These are phyloP conservation scores for Peromyscus nudipes DNA, from an alignment of 2,797 vertebrate species.

Conservation along the genomic window DNA sequence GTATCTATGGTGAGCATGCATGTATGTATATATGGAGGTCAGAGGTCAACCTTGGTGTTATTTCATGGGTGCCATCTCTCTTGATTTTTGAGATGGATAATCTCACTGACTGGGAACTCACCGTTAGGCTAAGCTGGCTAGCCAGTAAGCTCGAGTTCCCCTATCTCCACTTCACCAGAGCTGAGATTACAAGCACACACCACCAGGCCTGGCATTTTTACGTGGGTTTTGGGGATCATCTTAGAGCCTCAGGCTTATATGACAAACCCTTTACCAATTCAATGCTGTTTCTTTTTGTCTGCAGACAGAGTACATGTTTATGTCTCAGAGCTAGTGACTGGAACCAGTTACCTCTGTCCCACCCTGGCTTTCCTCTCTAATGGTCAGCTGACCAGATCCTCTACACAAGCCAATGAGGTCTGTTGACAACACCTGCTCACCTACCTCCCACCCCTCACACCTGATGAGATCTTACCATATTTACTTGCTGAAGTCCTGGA, in stretches of 20 bases:
- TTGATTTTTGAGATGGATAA: neutral
- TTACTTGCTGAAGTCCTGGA: slow-evolving; percentile 98
- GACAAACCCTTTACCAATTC: neutral
- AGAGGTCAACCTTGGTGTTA: neutral
- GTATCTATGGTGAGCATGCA: neutral
- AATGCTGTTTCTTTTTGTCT: neutral
- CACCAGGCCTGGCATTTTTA: neutral
- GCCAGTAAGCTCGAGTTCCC: neutral
- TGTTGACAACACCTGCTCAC: neutral
- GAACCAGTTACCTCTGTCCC: neutral
- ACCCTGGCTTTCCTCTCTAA: fast-evolving
- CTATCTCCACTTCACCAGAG: neutral
- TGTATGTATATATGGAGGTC: neutral
- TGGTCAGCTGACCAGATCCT: neutral
- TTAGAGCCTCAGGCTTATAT: neutral
- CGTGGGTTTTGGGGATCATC: neutral
- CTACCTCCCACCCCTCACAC: neutral
- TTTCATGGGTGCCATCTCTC: neutral
- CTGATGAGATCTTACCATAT: slow-evolving; percentile 92
- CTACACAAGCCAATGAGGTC: too few species aligned
- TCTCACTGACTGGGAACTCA: neutral
- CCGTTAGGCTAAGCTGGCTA: neutral
- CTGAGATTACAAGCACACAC: neutral
- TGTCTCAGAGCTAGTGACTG: fast-evolving
- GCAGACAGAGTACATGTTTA: neutral